Percentiles rank a stretch among this genome's conserved stretches.
phyloP scores from a whole-genome alignment of 2,888 invertebrate species.

The Nemotelus nigrinus region DNA sequence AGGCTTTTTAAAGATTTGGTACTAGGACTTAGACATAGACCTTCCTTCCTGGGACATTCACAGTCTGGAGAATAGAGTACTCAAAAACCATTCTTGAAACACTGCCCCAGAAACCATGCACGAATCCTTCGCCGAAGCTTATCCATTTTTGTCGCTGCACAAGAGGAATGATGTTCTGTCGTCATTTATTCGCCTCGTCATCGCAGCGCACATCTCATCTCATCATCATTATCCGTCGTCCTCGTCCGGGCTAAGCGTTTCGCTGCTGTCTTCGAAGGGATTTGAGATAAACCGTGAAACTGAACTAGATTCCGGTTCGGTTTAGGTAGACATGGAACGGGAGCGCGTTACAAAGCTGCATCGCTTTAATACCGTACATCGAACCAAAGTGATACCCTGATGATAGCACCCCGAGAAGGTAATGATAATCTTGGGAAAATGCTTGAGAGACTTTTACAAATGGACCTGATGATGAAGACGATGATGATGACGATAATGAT shows the following conservation, averaged over 20 bases:
- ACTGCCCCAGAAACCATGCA: slow-evolving; percentile 14
- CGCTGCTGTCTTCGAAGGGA: slow-evolving; percentile 24
- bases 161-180: slow-evolving; percentile 39
- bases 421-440: slow-evolving; percentile 46
- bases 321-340: slow-evolving; percentile 20
- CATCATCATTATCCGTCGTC: slow-evolving; percentile 48
- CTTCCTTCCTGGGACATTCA: too few relatives aligned
- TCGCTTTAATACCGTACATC: neutral
- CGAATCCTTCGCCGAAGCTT: slow-evolving; percentile 5
- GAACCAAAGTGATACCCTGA: slow-evolving; percentile 5
- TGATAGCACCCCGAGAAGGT: slow-evolving; percentile 38
- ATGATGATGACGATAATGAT: slow-evolving; percentile 44
- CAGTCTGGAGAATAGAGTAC: too few relatives aligned
- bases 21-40: too few relatives aligned
- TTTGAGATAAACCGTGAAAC: slow-evolving; percentile 29
- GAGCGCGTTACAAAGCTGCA: slow-evolving; percentile 8
- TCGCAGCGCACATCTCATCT: slow-evolving; percentile 45
- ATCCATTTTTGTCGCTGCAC: slow-evolving; percentile 32
- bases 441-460: slow-evolving; percentile 46
- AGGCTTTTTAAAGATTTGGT: too few relatives aligned
- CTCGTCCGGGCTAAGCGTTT: slow-evolving; percentile 32
- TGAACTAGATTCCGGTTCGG: slow-evolving; percentile 20
- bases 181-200: slow-evolving; percentile 47
- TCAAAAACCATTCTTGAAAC: neutral
- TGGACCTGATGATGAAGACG: slow-evolving; percentile 44